Base-by-base conservation (phyloP, 1,140 invertebrate species). In the Lasaia peninsularis region DNA sequence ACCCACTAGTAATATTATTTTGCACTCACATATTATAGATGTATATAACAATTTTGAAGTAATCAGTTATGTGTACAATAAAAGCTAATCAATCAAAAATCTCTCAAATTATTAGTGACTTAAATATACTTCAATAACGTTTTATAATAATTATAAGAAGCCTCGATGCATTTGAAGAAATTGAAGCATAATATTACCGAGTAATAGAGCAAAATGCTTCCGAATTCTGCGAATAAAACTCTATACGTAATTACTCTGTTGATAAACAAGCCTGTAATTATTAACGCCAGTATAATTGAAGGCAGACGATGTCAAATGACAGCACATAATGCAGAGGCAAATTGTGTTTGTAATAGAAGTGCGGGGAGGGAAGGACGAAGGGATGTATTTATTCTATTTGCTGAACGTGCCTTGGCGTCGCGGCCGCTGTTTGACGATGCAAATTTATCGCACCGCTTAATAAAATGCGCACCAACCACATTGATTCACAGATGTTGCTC, bases 341-440 rank as follows among this genome's bases (percentile, higher is more conserved):
- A 86, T 80, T 80, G 72, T 81, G 73, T 83, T 87, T 84, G 75
- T 77, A 61, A 62, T 71, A 72, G 75, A 69, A 71, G 63, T 66
- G 61, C 54, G 55, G 51, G 58, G 62, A 65, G 60, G 56, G 58
- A 56, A 48, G 5, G 59, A 63, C 64, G 58, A 68, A 75, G 73
- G 72, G 73, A 71, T 75, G 73, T 84, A 87, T 86, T 87, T 86
- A 86, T 86, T 87, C 79, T 87, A 87, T 87, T 87, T 87, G 78
- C 68, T 66, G 84, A 86, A 87, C 84, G 82, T 86, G 82, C 79
- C 67, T 73, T 73, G 71, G 63, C 70, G 71, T 74, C 62, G 70
- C 67, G 68, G 75, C 58, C 72, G 68, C 70, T 81, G 75, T 81
- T 87, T 86, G 77, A 75, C 70, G 79, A 88, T 88, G 82, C 78